Conservation (phyloP, 2,888 invertebrate species). For the Heptascelio sp. region DNA sequence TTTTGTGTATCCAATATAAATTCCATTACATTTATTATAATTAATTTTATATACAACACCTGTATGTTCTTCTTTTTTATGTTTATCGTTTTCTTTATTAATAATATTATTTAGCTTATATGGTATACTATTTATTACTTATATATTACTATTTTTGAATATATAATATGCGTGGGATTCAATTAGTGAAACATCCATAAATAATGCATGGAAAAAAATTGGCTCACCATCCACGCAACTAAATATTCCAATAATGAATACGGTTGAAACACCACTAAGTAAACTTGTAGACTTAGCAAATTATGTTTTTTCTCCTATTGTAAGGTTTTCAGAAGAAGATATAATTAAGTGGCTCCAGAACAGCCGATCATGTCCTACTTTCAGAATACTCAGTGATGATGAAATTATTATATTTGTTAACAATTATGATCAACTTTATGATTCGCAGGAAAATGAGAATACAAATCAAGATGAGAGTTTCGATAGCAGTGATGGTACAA, state of each 20-base stretch:
- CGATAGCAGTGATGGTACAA: too few species aligned
- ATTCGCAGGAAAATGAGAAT: neutral
- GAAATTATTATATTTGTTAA: constrained; percentile 3
- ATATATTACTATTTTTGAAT: too few species aligned
- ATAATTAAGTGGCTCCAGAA: constrained; percentile 8
- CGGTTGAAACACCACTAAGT: neutral
- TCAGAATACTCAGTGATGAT: constrained; percentile 7
- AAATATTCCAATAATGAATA: too few species aligned
- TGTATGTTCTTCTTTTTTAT: too few species aligned
- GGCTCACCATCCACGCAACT: neutral
- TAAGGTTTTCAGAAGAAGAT: constrained; percentile 9
- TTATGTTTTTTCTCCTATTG: neutral
- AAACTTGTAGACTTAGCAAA: constrained; percentile 14
- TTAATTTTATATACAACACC: too few species aligned
- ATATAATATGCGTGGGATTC: constrained; percentile 43
- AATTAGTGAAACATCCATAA: neutral
- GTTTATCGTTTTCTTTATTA: too few species aligned
- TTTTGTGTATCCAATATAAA: too few species aligned
- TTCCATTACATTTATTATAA: too few species aligned
- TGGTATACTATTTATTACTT: too few species aligned
- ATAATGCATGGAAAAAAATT: constrained; percentile 36
- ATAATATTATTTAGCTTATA: too few species aligned
- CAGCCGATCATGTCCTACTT: neutral
- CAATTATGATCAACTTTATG: constrained; percentile 12
- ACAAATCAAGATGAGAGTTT: too few species aligned